Conservation (phyloP, 2,113 vertebrate genomes). For the Hiodon tergisus region DNA sequence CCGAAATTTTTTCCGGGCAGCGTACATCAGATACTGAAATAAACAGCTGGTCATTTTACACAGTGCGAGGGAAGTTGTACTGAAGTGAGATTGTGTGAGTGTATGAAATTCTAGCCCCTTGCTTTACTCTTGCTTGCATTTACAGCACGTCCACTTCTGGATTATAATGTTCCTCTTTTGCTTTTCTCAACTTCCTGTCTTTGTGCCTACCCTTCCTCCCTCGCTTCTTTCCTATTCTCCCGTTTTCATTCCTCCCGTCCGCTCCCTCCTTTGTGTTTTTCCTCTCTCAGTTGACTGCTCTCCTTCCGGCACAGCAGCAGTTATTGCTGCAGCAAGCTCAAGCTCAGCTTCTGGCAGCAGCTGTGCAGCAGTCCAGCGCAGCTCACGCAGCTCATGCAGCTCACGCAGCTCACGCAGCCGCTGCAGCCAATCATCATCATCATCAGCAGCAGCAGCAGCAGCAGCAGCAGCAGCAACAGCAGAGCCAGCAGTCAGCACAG, state of each 20-base stretch:
- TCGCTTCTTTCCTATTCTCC: neutral
- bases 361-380: slow-evolving; percentile 69
- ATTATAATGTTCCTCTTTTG: neutral
- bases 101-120: neutral
- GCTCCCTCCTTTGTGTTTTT: slow-evolving; percentile 6
- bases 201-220: neutral
- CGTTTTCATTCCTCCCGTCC: slow-evolving; percentile 2
- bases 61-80: too few species aligned
- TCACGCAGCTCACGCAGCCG: slow-evolving; percentile 59
- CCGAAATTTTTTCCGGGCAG: neutral
- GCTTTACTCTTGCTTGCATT: neutral
- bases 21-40: neutral
- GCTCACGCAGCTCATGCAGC: slow-evolving; percentile 59
- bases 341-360: slow-evolving; percentile 82
- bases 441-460: slow-evolving; percentile 58
- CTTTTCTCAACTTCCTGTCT: neutral
- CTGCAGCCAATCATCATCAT: slow-evolving; percentile 64
- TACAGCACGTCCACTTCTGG: neutral
- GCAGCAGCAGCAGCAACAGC: slow-evolving; percentile 57
- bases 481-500: slow-evolving; percentile 38
- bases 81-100: too few species aligned
- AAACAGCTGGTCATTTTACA: too few species aligned
- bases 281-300: slow-evolving; percentile 70
- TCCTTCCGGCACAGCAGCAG: slow-evolving; percentile 85
- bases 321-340: slow-evolving; percentile 83